Conservation (phyloP, 2,113 vertebrate genomes). For the Mormyrus lacerda region DNA sequence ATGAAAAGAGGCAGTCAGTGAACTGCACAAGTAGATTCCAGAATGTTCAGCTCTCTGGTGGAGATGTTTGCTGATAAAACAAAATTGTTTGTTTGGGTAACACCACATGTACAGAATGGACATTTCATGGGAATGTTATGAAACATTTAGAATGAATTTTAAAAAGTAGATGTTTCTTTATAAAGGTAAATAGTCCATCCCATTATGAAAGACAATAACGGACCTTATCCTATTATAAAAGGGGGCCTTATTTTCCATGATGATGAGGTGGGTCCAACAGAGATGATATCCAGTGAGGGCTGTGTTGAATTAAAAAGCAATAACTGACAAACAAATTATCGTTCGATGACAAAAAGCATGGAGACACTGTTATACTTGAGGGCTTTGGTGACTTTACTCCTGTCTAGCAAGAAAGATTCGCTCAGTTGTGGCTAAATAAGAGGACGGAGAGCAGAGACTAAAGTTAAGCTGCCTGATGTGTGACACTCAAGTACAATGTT, state of each 20-base stretch:
- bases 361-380: not conserved
- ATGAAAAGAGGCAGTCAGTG: not conserved
- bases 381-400: not conserved
- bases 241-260: not conserved
- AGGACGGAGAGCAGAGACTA: not conserved
- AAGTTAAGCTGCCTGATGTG: not conserved
- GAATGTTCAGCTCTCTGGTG: not conserved
- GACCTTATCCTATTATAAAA: not conserved
- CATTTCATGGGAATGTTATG: not conserved
- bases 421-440: not conserved
- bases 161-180: not conserved
- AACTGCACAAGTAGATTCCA: not conserved
- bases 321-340: not conserved
- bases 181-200: not conserved
- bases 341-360: not conserved
- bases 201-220: not conserved
- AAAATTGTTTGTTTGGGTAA: not conserved
- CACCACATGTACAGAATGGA: not conserved
- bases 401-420: not conserved
- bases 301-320: not conserved
- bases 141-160: not conserved
- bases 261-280: not conserved
- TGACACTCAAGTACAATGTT: not conserved
- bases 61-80: not conserved
- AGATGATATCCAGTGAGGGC: not conserved